Evolutionary conservation across 2,888 invertebrate genomes (phyloP).

Genomic region (Phymatocera aterrima): DNA sequence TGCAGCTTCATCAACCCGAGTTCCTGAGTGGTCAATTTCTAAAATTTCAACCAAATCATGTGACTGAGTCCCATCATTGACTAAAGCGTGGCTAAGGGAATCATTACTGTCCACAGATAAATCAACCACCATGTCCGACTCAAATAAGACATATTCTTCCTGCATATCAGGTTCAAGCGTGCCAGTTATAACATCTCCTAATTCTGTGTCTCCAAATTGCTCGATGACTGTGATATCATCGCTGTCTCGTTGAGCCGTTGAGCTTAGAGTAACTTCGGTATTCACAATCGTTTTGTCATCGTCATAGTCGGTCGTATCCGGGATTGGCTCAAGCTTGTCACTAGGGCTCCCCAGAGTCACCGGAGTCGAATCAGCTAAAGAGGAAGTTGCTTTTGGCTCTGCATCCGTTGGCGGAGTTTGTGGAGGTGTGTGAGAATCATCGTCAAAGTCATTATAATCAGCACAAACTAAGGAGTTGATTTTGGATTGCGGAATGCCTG

Average conservation of each 20-base stretch:
- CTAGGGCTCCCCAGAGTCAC: conserved; percentile 68
- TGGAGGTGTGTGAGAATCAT: conserved; percentile 78
- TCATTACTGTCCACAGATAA: conserved; percentile 78
- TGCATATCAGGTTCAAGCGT: conserved; percentile 78
- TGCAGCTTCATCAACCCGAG: conserved; percentile 61
- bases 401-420: conserved; percentile 74
- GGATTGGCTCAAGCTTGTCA: conserved; percentile 75
- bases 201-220: conserved; percentile 76
- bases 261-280: conserved; percentile 78
- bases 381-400: conserved; percentile 60
- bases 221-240: conserved; percentile 79
- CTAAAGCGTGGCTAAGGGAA: conserved; percentile 73
- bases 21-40: conserved; percentile 68
- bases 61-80: conserved; percentile 68
- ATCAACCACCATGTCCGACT: conserved; percentile 79
- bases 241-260: conserved; percentile 77
- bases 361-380: conserved; percentile 59
- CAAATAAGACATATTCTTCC: conserved; percentile 81
- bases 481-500: conserved; percentile 72
- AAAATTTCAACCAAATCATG: conserved; percentile 72
- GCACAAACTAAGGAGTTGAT: conserved; percentile 77
- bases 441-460: conserved; percentile 80
- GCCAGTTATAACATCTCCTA: conserved; percentile 80
- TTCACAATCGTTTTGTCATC: conserved; percentile 79
- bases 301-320: conserved; percentile 79